phyloP scores from a whole-genome alignment of 1,140 invertebrate species.

The Nasonia longicornis region DNA sequence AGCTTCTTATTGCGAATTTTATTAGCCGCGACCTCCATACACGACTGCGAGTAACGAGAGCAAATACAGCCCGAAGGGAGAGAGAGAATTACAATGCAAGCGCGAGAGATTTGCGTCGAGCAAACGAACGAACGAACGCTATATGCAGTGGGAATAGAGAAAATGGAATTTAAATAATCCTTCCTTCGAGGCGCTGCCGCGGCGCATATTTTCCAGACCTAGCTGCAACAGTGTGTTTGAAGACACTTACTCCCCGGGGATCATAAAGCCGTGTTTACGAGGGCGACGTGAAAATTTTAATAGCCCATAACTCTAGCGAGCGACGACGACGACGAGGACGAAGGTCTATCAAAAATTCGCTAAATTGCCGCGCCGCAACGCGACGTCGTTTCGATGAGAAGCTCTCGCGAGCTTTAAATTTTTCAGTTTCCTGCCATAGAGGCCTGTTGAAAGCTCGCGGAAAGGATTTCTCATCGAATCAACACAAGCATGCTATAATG shows the following conservation, averaged over 20 bases:
- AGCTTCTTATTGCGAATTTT: too few relatives aligned
- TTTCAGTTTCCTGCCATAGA: background rate
- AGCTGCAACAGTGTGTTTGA: background rate
- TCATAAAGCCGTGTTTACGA: slow-evolving; percentile 30
- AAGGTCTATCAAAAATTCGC: slow-evolving; percentile 22
- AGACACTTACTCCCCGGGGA: slow-evolving; percentile 21
- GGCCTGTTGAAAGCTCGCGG: too few relatives aligned
- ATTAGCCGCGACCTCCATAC: too few relatives aligned
- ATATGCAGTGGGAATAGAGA: background rate
- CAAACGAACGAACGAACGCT: background rate
- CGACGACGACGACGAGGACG: background rate
- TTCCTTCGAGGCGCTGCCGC: background rate
- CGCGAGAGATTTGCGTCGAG: background rate
- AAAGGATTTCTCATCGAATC: too few relatives aligned
- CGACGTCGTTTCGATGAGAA: background rate
- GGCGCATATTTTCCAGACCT: background rate
- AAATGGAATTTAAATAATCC: slow-evolving; percentile 14
- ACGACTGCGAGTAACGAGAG: too few relatives aligned
- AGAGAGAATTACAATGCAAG: background rate
- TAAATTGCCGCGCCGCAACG: slow-evolving; percentile 1
- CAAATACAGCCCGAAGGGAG: background rate
- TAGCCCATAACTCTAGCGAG: slow-evolving; percentile 28
- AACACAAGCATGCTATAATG: too few relatives aligned
- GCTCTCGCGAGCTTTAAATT: background rate
- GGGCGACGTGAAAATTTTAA: slow-evolving; percentile 34